Conservation (phyloP, 2,888 invertebrate genomes). For the Cheilosia scutellata region DNA sequence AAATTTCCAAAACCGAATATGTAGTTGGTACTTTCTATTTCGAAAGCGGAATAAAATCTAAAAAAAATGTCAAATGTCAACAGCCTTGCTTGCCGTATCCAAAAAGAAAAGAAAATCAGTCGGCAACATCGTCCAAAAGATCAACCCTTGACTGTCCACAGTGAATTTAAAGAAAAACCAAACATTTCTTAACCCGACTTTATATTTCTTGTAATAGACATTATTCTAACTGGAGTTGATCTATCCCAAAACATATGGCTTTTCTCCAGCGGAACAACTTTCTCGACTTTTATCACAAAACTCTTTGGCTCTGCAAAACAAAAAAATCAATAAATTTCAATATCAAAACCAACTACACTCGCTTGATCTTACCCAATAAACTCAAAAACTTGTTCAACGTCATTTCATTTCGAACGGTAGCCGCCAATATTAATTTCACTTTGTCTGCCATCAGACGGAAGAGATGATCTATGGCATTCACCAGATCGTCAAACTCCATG, state of each 20-base stretch:
- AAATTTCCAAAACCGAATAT: too few species aligned
- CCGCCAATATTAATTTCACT: conserved; percentile 85
- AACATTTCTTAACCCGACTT: not conserved
- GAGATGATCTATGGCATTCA: conserved; percentile 84
- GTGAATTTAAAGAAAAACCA: not conserved
- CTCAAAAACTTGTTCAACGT: conserved; percentile 87
- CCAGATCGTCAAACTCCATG: conserved; percentile 85
- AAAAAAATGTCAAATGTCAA: too few species aligned
- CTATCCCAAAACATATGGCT: conserved; percentile 78
- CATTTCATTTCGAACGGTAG: conserved; percentile 87
- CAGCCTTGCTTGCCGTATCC: too few species aligned
- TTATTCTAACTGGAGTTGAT: conserved; percentile 77
- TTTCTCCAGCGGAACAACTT: conserved; percentile 62
- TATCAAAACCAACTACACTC: not conserved
- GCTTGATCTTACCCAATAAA: conserved; percentile 85
- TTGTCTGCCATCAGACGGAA: conserved; percentile 80
- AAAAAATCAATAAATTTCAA: not conserved
- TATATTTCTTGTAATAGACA: conserved; percentile 74
- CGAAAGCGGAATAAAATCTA: too few species aligned
- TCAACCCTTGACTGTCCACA: not conserved
- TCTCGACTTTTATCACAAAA: conserved; percentile 64
- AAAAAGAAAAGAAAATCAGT: too few species aligned
- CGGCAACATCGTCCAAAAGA: too few species aligned
- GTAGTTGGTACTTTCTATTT: too few species aligned
- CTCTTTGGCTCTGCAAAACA: conserved; percentile 42